Evolutionary conservation across 2,113 vertebrate genomes (phyloP).

Genomic region (Cochlearius cochlearius): DNA sequence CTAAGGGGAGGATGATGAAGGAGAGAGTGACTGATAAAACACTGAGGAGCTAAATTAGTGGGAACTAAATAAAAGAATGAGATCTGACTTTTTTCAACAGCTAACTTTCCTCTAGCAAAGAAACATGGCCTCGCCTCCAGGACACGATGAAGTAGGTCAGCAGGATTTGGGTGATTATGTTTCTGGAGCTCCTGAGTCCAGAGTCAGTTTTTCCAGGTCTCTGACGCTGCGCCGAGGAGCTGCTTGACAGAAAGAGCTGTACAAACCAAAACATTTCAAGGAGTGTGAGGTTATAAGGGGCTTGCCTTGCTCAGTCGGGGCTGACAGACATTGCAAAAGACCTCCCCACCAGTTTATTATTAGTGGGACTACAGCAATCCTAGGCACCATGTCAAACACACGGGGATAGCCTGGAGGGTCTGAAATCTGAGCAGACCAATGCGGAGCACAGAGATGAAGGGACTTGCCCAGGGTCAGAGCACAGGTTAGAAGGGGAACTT

Average conservation of each 20-base stretch:
- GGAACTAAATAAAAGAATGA: background rate
- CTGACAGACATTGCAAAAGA: background rate
- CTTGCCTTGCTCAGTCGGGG: background rate
- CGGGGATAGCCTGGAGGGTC: background rate
- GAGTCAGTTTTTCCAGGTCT: background rate
- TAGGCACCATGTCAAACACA: fast-evolving
- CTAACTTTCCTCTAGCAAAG: background rate
- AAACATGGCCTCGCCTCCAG: background rate
- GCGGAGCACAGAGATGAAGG: background rate
- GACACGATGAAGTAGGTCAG: background rate
- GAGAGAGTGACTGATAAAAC: background rate
- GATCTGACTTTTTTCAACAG: background rate
- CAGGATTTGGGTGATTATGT: background rate
- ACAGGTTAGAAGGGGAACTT: background rate
- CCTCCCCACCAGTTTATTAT: background rate
- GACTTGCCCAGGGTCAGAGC: background rate
- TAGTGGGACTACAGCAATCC: background rate
- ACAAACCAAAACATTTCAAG: background rate
- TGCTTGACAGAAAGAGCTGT: background rate
- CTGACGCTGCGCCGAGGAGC: background rate
- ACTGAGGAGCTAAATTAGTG: background rate
- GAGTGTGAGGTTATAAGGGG: background rate
- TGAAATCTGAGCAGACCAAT: background rate
- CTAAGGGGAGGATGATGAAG: background rate
- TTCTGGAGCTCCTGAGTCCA: background rate